phyloP scores from a whole-genome alignment of 2,113 vertebrate genomes.

The Collichthys lucidus region DNA sequence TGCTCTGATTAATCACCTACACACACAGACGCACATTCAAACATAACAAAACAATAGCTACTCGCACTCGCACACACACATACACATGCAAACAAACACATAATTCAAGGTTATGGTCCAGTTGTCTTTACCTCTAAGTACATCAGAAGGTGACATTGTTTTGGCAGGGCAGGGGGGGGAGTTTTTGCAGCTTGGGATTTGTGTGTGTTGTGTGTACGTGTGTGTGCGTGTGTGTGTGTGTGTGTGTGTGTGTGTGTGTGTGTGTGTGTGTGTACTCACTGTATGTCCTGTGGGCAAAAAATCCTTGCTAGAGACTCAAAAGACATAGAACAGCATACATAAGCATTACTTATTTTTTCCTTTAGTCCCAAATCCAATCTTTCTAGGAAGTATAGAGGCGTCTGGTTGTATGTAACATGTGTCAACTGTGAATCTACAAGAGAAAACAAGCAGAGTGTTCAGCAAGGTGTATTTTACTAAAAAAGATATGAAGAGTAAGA shows the following conservation, averaged over 20 bases:
- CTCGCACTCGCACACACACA: neutral
- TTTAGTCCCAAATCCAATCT: neutral
- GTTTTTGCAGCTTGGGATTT: conserved; percentile 9
- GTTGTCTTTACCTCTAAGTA: conserved; percentile 22
- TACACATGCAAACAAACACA: conserved; percentile 2
- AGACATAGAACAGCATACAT: neutral
- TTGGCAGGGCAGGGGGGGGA: conserved; percentile 10
- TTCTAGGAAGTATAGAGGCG: neutral
- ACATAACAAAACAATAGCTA: neutral
- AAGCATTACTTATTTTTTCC: neutral
- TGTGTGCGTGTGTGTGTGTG: neutral
- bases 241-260: neutral
- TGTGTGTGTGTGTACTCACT: neutral
- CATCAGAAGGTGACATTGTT: conserved; percentile 39
- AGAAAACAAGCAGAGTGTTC: neutral
- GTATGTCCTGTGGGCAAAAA: neutral
- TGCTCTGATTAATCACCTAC: conserved; percentile 53
- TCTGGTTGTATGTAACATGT: neutral
- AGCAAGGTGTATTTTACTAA: neutral
- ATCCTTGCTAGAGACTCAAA: neutral
- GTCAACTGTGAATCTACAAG: neutral
- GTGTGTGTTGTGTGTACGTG: neutral
- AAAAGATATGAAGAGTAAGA: neutral
- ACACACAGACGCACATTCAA: conserved; percentile 11
- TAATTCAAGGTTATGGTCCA: conserved; percentile 47